Base-by-base conservation (phyloP, 2,113 vertebrate genomes). In the Mellivora capensis region DNA sequence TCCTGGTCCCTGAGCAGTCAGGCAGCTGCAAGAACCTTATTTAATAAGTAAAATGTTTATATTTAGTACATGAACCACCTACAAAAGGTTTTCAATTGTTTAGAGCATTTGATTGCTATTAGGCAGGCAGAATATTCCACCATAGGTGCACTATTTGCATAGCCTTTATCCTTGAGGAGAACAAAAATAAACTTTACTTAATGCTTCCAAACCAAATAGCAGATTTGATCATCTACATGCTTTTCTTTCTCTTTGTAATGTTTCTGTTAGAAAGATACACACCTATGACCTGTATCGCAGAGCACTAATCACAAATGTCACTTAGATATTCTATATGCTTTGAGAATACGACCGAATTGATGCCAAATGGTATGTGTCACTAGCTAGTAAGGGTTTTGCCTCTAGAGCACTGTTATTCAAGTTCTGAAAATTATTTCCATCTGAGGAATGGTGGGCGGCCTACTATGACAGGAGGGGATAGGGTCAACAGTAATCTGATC, bases 371-470 rank as follows among this genome's bases (percentile, higher is more conserved):
- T 23, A n/a, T 44, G 69, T 52, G 44, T 79, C 94, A 87, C 83
- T 34, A 72, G n/a, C 72, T 31, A 6, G 54, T 6, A 4, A 87
- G 27, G 34, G 11, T 42, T 92, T 82, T 80, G 90, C 42, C 95
- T 94, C 94, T 67, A 12, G 29, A 96, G 84, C 83, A 7, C 29
- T 44, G 61, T 87, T 87, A 77, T 49, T 91, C 87, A 81, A 52
- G 15, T 93, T 96, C 67, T 52, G 81, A 85, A 96, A 98, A 98
- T 97, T 79, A 96, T 76, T 97, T 98, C 91, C 88, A 96, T 95
- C 95, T 96, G 87, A 96, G 80, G 72, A 93, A 27, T 37, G 76
- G 76, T 94, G 20, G 39, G 52, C 59, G 89, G n/a, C 15, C 39
- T 20, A 74, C 42, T 25, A 18, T 90, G 83, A 90, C 62, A 96